Evolutionary conservation across 2,888 invertebrate genomes (phyloP), one percentile per base, ranked within the genome.

Genomic region (Erebia ligea): DNA sequence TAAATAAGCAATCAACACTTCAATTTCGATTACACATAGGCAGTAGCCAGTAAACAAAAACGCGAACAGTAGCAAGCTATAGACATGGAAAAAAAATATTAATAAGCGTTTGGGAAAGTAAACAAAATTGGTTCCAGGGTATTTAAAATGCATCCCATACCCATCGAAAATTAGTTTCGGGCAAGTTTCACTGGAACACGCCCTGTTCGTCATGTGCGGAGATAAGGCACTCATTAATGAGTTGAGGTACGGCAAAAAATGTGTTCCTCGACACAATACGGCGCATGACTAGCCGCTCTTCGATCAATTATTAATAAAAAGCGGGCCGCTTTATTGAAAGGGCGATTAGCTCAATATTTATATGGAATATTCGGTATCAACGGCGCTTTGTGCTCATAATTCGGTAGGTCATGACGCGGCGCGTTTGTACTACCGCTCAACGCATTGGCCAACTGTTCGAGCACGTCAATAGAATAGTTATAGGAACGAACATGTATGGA

Each of bases 281-380:
- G 88, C 90, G 90, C 92, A 92, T 92, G 92, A 92, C 92, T 92
- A 88, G 92, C 86, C 85, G 86, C 86, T 91, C 89, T 80, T 84
- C 89, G 87, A 93, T 92, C 92, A 91, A 92, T 93, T 92, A 92
- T 92, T 92, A 92, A 92, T 92, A 93, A 92, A 93, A 92, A 93
- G 90, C 91, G 89, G 89, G 90, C 92, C 91, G 92, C 91, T 90
- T 89, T 91, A 92, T 92, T 93, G 92, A 93, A 93, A 93, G 92
- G 92, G 92, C 93, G 93, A 92, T 93, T 93, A 93, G 93, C 92
- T 92, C 92, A 93, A 93, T 93, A 93, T 93, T 93, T 92, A 93
- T 92, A 92, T 92, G 93, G 93, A 92, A 93, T 92, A 93, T 92
- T 92, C 92, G 91, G 92, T 92, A 92, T 92, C 91, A 92, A 92